phyloP scores from a whole-genome alignment of 2,797 vertebrate species.

The Okamejei kenojei region DNA sequence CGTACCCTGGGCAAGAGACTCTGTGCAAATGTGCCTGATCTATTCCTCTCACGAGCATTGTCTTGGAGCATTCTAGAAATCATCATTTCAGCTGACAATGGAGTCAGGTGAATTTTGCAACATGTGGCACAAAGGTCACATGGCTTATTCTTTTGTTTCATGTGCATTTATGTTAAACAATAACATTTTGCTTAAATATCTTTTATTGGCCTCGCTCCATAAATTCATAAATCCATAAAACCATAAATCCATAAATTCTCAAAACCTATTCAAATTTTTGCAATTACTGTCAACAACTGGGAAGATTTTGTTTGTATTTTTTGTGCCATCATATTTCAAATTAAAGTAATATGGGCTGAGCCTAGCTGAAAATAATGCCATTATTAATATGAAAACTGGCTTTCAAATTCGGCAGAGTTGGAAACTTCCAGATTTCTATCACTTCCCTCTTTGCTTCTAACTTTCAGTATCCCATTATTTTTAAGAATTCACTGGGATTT shows the following conservation, averaged over 20 bases:
- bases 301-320: background rate
- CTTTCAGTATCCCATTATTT: background rate
- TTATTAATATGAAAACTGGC: background rate
- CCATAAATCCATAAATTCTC: background rate
- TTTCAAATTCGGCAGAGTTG: background rate
- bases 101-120: background rate
- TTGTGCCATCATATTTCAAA: background rate
- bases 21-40: no score
- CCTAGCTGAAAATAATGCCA: background rate
- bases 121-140: background rate
- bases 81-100: background rate
- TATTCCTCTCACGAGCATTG: no score
- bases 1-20: no score
- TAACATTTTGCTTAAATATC: background rate
- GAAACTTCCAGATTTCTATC: background rate
- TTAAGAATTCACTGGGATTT: background rate
- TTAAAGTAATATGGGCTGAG: background rate
- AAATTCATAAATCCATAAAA: no score
- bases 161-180: background rate
- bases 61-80: background rate
- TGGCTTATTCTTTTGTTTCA: no score
- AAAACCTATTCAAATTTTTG: background rate
- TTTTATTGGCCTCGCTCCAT: background rate
- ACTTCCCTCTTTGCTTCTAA: background rate
- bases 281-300: background rate